Evolutionary conservation across 2,797 vertebrate genomes (phyloP).

Genomic region (Phrynocephalus vlangalii): DNA sequence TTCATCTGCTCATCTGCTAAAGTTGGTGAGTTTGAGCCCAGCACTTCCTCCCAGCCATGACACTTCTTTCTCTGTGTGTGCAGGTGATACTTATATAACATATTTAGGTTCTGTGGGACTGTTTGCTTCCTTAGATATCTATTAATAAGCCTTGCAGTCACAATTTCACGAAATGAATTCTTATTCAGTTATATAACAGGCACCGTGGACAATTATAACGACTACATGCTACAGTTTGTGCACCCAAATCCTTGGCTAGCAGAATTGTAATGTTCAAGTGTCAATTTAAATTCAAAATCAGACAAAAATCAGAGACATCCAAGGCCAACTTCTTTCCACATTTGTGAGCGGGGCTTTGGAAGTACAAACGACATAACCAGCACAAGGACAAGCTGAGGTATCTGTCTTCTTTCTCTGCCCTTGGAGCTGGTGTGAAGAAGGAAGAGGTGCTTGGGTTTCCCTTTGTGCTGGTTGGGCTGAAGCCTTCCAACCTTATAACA

Average conservation of each 20-base stretch:
- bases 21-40: neutral
- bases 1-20: too few relatives aligned
- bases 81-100: neutral
- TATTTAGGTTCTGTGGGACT: too few relatives aligned
- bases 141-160: too few relatives aligned
- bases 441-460: neutral
- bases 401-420: neutral
- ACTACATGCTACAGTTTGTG: too few relatives aligned
- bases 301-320: too few relatives aligned
- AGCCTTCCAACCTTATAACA: neutral
- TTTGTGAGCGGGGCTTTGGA: neutral
- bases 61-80: neutral
- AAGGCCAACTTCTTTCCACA: neutral
- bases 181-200: too few relatives aligned
- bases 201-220: too few relatives aligned
- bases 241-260: too few relatives aligned
- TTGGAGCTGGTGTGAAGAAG: neutral
- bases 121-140: too few relatives aligned
- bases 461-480: neutral
- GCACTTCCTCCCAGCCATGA: neutral
- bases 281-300: neutral
- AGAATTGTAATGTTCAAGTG: neutral
- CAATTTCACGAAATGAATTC: too few relatives aligned
- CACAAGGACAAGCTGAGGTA: neutral
- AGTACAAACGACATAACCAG: neutral